phyloP scores from a whole-genome alignment of 2,797 vertebrate species.

The Okamejei kenojei region DNA sequence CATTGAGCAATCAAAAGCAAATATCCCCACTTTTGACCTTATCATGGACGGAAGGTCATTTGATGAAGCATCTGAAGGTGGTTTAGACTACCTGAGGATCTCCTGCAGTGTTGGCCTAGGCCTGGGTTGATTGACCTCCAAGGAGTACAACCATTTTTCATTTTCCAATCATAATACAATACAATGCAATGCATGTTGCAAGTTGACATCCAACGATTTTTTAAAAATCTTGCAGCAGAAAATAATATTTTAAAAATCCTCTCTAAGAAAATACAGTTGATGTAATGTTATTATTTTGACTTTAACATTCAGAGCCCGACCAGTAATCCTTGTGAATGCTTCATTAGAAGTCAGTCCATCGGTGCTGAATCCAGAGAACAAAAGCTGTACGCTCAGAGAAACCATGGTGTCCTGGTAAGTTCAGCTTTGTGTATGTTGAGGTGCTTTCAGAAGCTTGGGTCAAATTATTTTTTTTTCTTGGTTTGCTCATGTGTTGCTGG shows the following conservation, averaged over 20 bases:
- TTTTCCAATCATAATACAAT: neutral
- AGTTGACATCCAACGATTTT: neutral
- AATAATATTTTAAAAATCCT: neutral
- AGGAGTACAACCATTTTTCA: too few species aligned
- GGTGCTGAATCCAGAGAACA: constrained; percentile 84
- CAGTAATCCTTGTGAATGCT: constrained; percentile 82
- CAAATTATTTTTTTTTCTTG: neutral
- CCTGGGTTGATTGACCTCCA: too few species aligned
- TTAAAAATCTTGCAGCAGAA: neutral
- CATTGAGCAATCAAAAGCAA: too few species aligned
- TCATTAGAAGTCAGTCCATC: constrained; percentile 81
- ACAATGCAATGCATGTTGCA: neutral
- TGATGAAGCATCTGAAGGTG: too few species aligned
- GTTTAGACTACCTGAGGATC: too few species aligned
- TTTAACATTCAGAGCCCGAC: constrained; percentile 67
- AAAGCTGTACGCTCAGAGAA: constrained; percentile 62
- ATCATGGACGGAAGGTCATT: too few species aligned
- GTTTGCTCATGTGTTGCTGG: neutral
- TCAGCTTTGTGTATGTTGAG: neutral
- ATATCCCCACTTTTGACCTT: too few species aligned
- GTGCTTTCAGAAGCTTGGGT: neutral
- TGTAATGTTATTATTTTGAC: neutral
- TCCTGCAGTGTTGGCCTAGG: too few species aligned
- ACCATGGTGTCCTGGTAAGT: constrained; percentile 80
- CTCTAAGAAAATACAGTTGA: constrained; percentile 37